Evolutionary conservation across 1,140 invertebrate genomes (phyloP), one percentile per base, ranked within the genome.

Genomic region (Lasaia peninsularis): DNA sequence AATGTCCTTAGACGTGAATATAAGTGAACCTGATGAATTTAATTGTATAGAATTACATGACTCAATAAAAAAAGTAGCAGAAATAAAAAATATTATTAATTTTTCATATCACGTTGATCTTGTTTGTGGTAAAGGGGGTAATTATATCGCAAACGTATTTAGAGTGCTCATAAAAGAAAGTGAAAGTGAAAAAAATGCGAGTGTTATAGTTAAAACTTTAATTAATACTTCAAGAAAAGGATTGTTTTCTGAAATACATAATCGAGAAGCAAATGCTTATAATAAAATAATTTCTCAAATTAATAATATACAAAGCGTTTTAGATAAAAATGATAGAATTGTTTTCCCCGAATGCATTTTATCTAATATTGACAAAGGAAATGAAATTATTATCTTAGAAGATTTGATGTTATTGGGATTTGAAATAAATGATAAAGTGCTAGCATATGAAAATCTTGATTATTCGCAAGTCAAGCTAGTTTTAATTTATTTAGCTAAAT

Each of bases 1-100:
- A 67, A 87, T 87, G 84, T 87, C 82, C 63, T 63, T 87, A 60
- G 84, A 87, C 58, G 84, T 87, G 7, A 82, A 87, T 67, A 67
- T 86, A 52, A 83, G 80, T 71, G 82, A 87, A 70, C 82, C 84
- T 0, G 82, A 87, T 37, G 84, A 87, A 60, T 87, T 87, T 59
- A 84, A 84, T 24, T 81, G 74, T 56, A 48, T 63, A 1, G 82
- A 88, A 76, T 65, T 88, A 31, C 84, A 88, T 51, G 71, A 50
- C 56, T 75, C 70, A 12, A 72, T 86, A n/a, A 61, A 79, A 66
- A 67, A 69, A 50, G 68, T 80, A 9, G 78, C 79, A 0, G 50
- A 67, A 18, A 55, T 71, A 5, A 69, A 71, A 21, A 58, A 70
- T 10, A 73, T 86, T 20, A 31, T 71, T 28, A 70, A 83, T 54